phyloP scores from a whole-genome alignment of 2,113 vertebrate species.

The Eptesicus fuscus region DNA sequence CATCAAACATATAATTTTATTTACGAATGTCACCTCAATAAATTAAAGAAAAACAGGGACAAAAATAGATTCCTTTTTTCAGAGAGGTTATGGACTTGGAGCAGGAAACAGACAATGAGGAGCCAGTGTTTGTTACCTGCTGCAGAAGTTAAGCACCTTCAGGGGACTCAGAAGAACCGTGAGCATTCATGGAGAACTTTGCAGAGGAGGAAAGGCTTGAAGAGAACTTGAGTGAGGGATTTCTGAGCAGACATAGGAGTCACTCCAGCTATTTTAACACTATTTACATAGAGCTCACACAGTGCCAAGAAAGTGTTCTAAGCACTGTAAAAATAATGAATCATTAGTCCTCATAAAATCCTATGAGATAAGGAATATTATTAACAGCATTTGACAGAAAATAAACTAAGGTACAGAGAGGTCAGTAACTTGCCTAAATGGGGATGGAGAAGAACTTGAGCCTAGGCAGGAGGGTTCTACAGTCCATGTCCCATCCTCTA shows the following conservation, averaged over 20 bases:
- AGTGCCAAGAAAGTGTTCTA: not conserved
- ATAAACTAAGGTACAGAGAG: not conserved
- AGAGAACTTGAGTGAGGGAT: not conserved
- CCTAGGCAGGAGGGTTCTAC: no score
- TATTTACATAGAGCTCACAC: not conserved
- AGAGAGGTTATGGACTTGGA: not conserved
- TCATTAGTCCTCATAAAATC: not conserved
- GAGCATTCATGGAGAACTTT: not conserved
- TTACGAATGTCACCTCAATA: not conserved
- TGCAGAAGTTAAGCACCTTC: not conserved
- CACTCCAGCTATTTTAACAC: not conserved
- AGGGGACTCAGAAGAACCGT: not conserved
- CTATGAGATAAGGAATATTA: not conserved
- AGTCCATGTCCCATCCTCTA: accelerated
- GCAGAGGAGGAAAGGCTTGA: not conserved
- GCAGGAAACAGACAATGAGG: not conserved
- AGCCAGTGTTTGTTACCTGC: not conserved
- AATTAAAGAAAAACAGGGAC: not conserved
- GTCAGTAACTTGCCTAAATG: not conserved
- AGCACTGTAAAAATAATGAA: not conserved
- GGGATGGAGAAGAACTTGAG: not conserved
- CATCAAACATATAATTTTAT: not conserved
- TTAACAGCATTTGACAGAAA: not conserved
- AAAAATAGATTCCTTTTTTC: not conserved
- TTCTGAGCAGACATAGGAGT: not conserved